Evolutionary conservation across 2,888 invertebrate genomes (phyloP).

Genomic region (Thyatira batis): DNA sequence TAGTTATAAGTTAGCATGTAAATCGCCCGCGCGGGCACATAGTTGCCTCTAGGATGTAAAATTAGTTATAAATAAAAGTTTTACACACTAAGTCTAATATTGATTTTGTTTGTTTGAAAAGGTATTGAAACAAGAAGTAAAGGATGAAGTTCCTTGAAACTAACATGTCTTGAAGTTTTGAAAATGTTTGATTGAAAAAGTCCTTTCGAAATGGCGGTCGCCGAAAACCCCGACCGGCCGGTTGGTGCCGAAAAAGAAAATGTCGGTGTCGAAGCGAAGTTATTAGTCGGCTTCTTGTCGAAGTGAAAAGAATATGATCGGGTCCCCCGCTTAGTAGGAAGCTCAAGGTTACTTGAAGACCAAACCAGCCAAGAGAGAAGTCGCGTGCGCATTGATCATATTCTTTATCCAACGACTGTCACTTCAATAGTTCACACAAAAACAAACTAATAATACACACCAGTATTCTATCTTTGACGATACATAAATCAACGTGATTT

Average conservation of each 20-base stretch:
- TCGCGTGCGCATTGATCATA: constrained; percentile 66
- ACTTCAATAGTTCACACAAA: constrained; percentile 33
- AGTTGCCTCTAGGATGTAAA: constrained; percentile 74
- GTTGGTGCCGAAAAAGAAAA: constrained; percentile 53
- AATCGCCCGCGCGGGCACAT: constrained; percentile 48
- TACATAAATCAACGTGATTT: constrained; percentile 45
- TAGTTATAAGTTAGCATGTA: constrained; percentile 71
- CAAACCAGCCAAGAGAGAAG: constrained; percentile 55
- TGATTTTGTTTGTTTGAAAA: constrained; percentile 91
- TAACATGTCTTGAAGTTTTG: constrained; percentile 81
- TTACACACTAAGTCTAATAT: constrained; percentile 82
- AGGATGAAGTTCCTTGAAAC: constrained; percentile 87
- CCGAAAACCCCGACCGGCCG: constrained; percentile 63
- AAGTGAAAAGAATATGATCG: constrained; percentile 80
- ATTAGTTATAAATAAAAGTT: constrained; percentile 76
- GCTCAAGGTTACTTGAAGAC: constrained; percentile 61
- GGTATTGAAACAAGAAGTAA: constrained; percentile 92
- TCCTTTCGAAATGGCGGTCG: constrained; percentile 71
- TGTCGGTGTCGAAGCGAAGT: constrained; percentile 59
- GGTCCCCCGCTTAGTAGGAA: constrained; percentile 53
- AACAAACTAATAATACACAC: constrained; percentile 19
- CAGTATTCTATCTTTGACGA: constrained; percentile 38
- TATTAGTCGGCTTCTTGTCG: constrained; percentile 56
- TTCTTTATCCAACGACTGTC: constrained; percentile 57
- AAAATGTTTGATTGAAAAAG: constrained; percentile 79